A percentile compares a stretch with the other conserved stretches of the same genome.
These are phyloP conservation scores for Lamprotornis superbus DNA, from an alignment of 2,113 vertebrate genomes.

Conservation along the genomic window DNA sequence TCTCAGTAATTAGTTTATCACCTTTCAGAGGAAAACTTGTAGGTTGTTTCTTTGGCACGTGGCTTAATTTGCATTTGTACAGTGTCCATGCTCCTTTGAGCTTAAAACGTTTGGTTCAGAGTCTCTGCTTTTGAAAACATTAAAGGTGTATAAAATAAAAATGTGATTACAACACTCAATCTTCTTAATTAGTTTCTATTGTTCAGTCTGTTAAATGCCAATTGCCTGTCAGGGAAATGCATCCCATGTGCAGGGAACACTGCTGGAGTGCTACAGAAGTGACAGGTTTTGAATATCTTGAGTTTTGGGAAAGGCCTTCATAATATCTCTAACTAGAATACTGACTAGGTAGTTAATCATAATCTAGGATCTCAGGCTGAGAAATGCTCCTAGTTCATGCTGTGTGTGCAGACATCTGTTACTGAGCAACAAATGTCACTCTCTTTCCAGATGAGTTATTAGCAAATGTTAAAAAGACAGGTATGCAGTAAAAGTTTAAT, in stretches of 20 bases:
- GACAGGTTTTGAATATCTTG: neutral
- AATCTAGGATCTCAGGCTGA: neutral
- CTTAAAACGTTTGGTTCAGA: neutral
- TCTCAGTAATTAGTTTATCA: neutral
- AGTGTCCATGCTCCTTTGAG: neutral
- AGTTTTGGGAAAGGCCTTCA: neutral
- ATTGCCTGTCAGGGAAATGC: neutral
- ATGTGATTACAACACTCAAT: neutral
- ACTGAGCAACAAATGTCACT: neutral
- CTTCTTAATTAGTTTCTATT: neutral
- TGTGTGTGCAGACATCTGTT: conserved; percentile 10
- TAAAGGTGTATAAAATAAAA: neutral
- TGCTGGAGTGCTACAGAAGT: neutral
- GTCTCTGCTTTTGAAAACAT: neutral
- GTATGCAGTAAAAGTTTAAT: conserved; percentile 35
- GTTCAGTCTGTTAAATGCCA: neutral
- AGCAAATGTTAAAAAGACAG: conserved; percentile 28
- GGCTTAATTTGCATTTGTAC: neutral
- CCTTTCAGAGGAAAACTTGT: neutral
- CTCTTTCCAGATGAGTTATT: conserved; percentile 33
- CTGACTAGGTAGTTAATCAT: neutral
- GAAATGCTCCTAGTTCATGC: neutral
- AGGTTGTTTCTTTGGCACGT: neutral
- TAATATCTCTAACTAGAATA: neutral
- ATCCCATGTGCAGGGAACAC: neutral